These are phyloP conservation scores for Ophioderma brevispina DNA, from an alignment of 35 echinoderm and acorn worm species.

Conservation along the genomic window DNA sequence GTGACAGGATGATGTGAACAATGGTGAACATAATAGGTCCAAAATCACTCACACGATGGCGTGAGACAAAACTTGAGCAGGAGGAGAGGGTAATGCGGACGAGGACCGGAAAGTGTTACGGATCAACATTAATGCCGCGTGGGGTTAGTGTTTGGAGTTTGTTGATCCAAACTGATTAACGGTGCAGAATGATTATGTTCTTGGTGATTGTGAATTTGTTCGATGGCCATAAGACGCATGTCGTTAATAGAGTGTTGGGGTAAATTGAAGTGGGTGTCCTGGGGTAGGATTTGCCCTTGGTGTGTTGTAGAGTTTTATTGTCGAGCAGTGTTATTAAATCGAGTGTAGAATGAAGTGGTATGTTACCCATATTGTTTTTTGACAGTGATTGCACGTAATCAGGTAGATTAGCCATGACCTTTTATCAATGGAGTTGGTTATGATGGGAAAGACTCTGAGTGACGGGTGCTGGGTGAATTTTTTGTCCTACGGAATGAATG, in stretches of 20 bases:
- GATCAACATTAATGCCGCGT: not conserved
- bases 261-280: not conserved
- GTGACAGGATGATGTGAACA: too few relatives aligned
- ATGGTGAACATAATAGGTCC: too few relatives aligned
- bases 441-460: not conserved
- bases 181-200: not conserved
- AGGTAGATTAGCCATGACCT: not conserved
- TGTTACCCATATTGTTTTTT: not conserved
- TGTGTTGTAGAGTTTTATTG: not conserved
- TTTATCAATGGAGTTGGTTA: not conserved
- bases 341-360: not conserved
- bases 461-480: not conserved
- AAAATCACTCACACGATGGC: too few relatives aligned
- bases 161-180: not conserved
- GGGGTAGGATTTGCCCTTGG: not conserved
- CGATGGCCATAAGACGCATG: not conserved
- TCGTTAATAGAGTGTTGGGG: not conserved
- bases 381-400: not conserved
- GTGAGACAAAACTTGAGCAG: too few relatives aligned
- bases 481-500: not conserved
- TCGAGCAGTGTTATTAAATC: not conserved
- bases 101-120: too few relatives aligned
- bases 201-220: constrained; percentile 2
- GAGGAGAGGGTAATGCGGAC: too few relatives aligned
- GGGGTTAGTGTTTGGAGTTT: not conserved